Conservation (phyloP, 2,113 vertebrate species). For the Perca flavescens region DNA sequence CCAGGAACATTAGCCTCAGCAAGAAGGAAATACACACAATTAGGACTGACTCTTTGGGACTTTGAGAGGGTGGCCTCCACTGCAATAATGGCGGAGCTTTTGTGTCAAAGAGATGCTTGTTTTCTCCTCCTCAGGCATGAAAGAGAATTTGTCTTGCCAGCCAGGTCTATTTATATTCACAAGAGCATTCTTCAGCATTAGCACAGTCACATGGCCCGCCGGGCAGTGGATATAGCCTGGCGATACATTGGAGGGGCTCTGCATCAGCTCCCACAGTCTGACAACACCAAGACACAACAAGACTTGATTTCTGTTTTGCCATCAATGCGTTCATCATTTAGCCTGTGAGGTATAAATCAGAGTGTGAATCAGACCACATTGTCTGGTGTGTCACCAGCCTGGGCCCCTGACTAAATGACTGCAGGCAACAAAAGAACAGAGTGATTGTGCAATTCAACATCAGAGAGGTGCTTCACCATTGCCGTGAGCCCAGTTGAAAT, state of each 20-base stretch:
- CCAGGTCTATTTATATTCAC: constrained; percentile 81
- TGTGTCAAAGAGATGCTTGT: constrained; percentile 79
- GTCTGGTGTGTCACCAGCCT: constrained; percentile 30
- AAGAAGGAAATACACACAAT: constrained; percentile 45
- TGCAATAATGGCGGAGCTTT: constrained; percentile 68
- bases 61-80: constrained; percentile 54
- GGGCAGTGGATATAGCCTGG: constrained; percentile 54
- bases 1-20: constrained; percentile 31
- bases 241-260: constrained; percentile 46
- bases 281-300: constrained; percentile 15
- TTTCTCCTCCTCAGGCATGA: constrained; percentile 77
- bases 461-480: background rate
- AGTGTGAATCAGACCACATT: constrained; percentile 17
- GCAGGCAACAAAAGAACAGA: constrained; percentile 14
- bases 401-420: constrained; percentile 30
- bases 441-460: constrained; percentile 32
- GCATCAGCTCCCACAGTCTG: constrained; percentile 39
- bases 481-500: background rate
- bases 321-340: background rate
- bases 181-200: constrained; percentile 80
- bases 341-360: constrained; percentile 13
- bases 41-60: constrained; percentile 54
- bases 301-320: constrained; percentile 11
- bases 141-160: constrained; percentile 77
- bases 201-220: constrained; percentile 66